Evolutionary conservation across 2,113 vertebrate genomes (phyloP).

Genomic region (Pyxicephalus adspersus): DNA sequence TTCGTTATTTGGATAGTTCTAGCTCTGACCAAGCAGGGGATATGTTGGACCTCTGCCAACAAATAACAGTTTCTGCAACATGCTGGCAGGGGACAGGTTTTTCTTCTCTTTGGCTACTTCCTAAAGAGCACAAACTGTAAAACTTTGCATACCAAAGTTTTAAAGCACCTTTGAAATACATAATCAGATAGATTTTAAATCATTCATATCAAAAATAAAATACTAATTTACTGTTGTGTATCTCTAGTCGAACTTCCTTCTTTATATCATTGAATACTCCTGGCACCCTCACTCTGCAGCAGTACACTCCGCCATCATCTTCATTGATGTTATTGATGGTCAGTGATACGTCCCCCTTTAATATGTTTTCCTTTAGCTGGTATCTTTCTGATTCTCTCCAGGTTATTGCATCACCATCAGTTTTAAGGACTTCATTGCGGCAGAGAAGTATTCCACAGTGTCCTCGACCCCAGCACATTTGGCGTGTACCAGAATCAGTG

Average conservation of each 20-base stretch:
- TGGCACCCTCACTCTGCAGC: conserved; percentile 76
- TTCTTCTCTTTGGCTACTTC: no score
- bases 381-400: conserved; percentile 61
- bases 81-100: no score
- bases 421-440: conserved; percentile 63
- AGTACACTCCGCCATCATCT: conserved; percentile 68
- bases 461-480: conserved; percentile 76
- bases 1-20: no score
- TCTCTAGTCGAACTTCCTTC: conserved; percentile 58
- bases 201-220: no score
- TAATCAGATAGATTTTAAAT: no score
- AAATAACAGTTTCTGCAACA: no score
- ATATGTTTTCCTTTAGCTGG: conserved; percentile 59
- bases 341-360: conserved; percentile 71
- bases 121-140: no score
- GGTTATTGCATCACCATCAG: neutral
- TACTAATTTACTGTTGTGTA: conserved; percentile 54
- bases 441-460: conserved; percentile 66
- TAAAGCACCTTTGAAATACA: no score
- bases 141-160: no score
- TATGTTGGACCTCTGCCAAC: no score
- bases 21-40: no score
- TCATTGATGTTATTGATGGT: conserved; percentile 64
- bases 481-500: neutral
- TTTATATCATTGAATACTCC: conserved; percentile 77